phyloP scores from a whole-genome alignment of 2,888 invertebrate species.

The Onthophagus sagittarius region DNA sequence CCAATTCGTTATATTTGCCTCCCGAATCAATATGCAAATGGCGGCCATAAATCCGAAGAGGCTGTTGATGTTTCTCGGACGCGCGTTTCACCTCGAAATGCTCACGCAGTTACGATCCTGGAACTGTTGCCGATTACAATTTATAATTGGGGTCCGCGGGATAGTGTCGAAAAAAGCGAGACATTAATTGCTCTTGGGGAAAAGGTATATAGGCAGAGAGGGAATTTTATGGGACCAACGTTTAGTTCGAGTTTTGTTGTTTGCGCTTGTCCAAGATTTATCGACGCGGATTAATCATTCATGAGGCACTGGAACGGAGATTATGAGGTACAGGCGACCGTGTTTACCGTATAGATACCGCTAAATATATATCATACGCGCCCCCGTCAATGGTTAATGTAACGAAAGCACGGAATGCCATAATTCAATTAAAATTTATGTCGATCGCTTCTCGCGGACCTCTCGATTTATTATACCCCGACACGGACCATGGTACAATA shows the following conservation, averaged over 20 bases:
- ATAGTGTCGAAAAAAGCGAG: neutral
- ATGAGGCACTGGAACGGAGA: neutral
- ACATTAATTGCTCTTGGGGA: neutral
- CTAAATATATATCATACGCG: slow-evolving; percentile 12
- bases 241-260: neutral
- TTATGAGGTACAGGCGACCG: neutral
- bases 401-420: slow-evolving; percentile 9
- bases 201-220: neutral
- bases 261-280: neutral
- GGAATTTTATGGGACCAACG: neutral
- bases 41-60: neutral
- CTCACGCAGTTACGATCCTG: neutral
- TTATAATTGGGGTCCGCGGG: neutral
- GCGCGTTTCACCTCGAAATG: neutral
- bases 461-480: neutral
- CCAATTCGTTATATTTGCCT: neutral
- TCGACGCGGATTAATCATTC: neutral
- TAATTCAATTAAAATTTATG: slow-evolving; percentile 13
- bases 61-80: neutral
- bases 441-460: neutral
- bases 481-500: neutral
- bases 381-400: slow-evolving; percentile 9
- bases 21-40: neutral
- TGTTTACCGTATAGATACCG: slow-evolving; percentile 3
- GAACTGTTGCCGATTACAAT: neutral